Base-by-base conservation (phyloP, 2,113 vertebrate species). In the Setophaga kirtlandii region DNA sequence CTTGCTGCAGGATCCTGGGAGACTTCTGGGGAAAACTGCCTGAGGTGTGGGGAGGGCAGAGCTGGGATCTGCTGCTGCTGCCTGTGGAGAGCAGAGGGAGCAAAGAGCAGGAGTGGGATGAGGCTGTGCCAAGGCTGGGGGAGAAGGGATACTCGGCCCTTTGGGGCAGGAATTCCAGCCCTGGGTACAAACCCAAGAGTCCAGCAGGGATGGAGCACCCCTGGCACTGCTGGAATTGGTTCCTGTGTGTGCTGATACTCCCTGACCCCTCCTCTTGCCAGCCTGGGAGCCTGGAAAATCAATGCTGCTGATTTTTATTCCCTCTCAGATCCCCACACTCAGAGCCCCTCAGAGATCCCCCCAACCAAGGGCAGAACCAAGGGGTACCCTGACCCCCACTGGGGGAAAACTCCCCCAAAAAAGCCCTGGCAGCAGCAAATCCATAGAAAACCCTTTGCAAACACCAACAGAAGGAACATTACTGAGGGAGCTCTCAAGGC, bases 141-240 rank as follows among this genome's bases (percentile, higher is more conserved):
- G 23, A 47, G 21, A 22, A 22, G 63, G 46, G 18, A 5, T 6
- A 3, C 17, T 18, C 0, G 0, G 6, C 11, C 33, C 30, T 42
- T 64, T 68, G 11, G 56, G 14, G 14, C 65, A 62, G 50, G 55
- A 73, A n/a, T 85, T 12, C 31, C 46, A 58, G 37, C 37, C 39
- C n/a, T 18, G 13, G 28, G 35, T 6, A 17, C 11, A 46, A 78
- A 81, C 12, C 31, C 31, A 28, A 5, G 1, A 44, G 3, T 18
- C 23, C 64, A 64, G n/a, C 0, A 0, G 27, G 31, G 10, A 11
- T 9, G 35, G 33, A 86, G 23, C 7, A 39, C 0, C 28, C 10
- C 80, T 2, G 23, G 35, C 52, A 10, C 75, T 55, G 75, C 30
- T 0, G 2, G 25, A 30, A 27, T 14, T 14, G 12, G 11, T 19